These are phyloP conservation scores for Liasis olivaceus DNA, from an alignment of 2,797 vertebrate genomes.

Conservation along the genomic window DNA sequence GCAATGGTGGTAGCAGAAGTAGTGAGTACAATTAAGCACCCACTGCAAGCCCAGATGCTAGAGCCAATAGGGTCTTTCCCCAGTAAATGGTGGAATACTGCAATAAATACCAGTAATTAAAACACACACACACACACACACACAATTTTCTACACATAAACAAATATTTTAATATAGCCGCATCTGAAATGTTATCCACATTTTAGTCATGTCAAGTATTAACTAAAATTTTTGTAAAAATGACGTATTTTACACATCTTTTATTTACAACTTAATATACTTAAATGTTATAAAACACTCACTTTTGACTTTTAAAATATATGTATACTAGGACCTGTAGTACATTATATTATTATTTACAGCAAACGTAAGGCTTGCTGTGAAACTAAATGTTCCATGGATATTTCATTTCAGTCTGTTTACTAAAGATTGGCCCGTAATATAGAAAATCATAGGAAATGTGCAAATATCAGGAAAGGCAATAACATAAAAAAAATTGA, in stretches of 20 bases:
- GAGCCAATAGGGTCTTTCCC: neutral
- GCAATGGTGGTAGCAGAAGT: neutral
- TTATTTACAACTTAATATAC: constrained; percentile 98
- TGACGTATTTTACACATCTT: constrained; percentile 88
- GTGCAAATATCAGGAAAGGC: constrained; percentile 73
- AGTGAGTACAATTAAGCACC: neutral
- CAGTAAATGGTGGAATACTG: constrained; percentile 50
- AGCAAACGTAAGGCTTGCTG: constrained; percentile 74
- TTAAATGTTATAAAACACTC: constrained; percentile 95
- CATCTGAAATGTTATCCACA: constrained; percentile 93
- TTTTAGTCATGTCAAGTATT: constrained; percentile 81
- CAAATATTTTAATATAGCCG: constrained; percentile 84
- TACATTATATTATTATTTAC: constrained; percentile 72
- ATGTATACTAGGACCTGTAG: constrained; percentile 74
- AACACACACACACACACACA: too few species aligned
- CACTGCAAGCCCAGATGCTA: neutral
- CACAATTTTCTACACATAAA: constrained; percentile 78
- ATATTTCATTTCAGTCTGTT: constrained; percentile 75
- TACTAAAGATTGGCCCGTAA: constrained; percentile 74
- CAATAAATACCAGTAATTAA: constrained; percentile 47
- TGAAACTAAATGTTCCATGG: constrained; percentile 78
- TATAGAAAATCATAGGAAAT: constrained; percentile 63
- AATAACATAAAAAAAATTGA: constrained; percentile 72
- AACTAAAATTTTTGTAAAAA: constrained; percentile 86
- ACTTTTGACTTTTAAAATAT: constrained; percentile 84